phyloP scores from a whole-genome alignment of 2,113 vertebrate genomes.

The Syngnathus scovelli region DNA sequence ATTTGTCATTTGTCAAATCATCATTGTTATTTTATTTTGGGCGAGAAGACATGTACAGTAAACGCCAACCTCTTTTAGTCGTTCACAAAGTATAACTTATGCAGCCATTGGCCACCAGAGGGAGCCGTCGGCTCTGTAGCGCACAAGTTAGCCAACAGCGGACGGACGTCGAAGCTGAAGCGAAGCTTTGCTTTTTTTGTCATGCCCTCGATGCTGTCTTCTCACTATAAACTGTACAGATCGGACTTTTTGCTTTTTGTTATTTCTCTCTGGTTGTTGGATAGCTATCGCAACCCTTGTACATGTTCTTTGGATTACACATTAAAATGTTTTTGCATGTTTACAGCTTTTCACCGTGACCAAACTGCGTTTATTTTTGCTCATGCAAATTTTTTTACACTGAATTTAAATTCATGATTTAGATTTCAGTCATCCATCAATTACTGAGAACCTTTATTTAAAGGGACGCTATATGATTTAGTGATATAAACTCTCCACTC shows the following conservation, averaged over 20 bases:
- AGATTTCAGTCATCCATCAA: too few relatives aligned
- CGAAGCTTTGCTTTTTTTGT: conserved; percentile 67
- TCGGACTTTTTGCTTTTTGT: conserved; percentile 67
- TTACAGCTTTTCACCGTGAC: conserved; percentile 92
- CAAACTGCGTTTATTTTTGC: conserved; percentile 75
- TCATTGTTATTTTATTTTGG: conserved; percentile 15
- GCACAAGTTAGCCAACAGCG: conserved; percentile 69
- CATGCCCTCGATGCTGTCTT: conserved; percentile 82
- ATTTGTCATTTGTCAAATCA: neutral
- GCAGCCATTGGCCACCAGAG: conserved; percentile 86
- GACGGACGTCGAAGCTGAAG: conserved; percentile 31
- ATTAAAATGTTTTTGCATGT: conserved; percentile 97
- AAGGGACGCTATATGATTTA: too few relatives aligned
- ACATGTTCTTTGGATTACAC: conserved; percentile 97
- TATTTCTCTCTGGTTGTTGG: conserved; percentile 51
- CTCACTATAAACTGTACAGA: conserved; percentile 97
- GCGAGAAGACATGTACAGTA: conserved; percentile 81
- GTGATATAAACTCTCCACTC: too few relatives aligned
- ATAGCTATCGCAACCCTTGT: conserved; percentile 83
- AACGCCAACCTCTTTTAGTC: conserved; percentile 67
- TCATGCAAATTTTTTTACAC: too few relatives aligned
- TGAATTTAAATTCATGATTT: too few relatives aligned
- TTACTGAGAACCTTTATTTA: too few relatives aligned
- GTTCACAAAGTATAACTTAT: conserved; percentile 60
- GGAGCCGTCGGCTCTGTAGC: conserved; percentile 85